phyloP scores from a whole-genome alignment of 1,140 invertebrate genomes.

The Papilio dardanus region DNA sequence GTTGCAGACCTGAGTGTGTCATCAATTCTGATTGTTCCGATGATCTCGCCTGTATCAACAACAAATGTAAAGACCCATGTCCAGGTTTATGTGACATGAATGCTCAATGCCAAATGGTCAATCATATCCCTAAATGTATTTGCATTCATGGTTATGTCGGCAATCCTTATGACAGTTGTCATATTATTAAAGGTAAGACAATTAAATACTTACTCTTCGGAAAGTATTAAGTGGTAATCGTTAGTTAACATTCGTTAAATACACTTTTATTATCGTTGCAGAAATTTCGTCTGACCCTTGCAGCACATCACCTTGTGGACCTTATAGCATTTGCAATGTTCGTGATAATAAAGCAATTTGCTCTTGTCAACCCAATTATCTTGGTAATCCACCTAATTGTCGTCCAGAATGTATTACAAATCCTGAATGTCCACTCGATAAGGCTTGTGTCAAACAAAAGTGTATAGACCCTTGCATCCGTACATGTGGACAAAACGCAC shows the following conservation, averaged over 20 bases:
- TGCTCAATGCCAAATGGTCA: constrained; percentile 88
- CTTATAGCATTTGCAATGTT: constrained; percentile 87
- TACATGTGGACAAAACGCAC: constrained; percentile 88
- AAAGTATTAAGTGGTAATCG: not conserved
- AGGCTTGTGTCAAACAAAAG: constrained; percentile 85
- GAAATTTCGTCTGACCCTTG: constrained; percentile 81
- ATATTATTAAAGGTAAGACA: constrained; percentile 82
- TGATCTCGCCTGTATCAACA: constrained; percentile 87
- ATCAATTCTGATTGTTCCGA: constrained; percentile 88
- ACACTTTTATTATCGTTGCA: constrained; percentile 50
- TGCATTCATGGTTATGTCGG: constrained; percentile 86
- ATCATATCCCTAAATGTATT: constrained; percentile 88
- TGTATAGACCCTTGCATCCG: constrained; percentile 87
- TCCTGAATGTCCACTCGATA: constrained; percentile 86
- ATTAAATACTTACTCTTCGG: not conserved
- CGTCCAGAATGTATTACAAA: constrained; percentile 87
- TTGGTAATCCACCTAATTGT: constrained; percentile 89
- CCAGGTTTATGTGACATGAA: constrained; percentile 88
- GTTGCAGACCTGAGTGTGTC: constrained; percentile 89
- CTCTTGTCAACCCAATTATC: constrained; percentile 86
- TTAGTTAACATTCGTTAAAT: not conserved
- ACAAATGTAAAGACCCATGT: constrained; percentile 91
- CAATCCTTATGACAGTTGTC: constrained; percentile 86
- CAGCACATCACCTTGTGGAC: constrained; percentile 84
- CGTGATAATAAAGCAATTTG: constrained; percentile 85